A percentile compares a stretch with the other conserved stretches of the same genome.
phyloP scores from a whole-genome alignment of 2,888 invertebrate species.

The Alsophila aescularia region DNA sequence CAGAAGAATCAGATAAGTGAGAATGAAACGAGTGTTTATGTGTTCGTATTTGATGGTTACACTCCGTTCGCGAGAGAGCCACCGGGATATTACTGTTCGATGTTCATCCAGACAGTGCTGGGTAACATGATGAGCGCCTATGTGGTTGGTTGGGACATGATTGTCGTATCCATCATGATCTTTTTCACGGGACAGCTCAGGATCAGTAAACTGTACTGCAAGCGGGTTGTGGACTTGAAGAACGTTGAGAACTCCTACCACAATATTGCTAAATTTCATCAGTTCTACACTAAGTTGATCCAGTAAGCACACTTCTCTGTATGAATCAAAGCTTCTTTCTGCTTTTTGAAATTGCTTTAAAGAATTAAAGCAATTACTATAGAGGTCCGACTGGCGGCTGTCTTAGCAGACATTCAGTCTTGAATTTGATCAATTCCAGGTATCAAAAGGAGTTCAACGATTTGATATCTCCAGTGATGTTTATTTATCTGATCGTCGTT shows the following conservation, averaged over 20 bases:
- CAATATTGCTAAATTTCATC: conserved; percentile 59
- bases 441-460: conserved; percentile 56
- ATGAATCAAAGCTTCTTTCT: background rate
- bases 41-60: conserved; percentile 61
- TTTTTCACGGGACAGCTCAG: conserved; percentile 67
- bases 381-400: too few relatives aligned
- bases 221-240: conserved; percentile 38
- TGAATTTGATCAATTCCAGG: conserved; percentile 43
- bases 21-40: conserved; percentile 56
- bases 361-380: too few relatives aligned
- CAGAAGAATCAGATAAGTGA: conserved; percentile 51
- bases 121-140: conserved; percentile 59
- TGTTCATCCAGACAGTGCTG: conserved; percentile 58
- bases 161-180: conserved; percentile 63
- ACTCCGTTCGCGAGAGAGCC: conserved; percentile 57
- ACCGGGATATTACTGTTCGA: conserved; percentile 61
- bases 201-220: conserved; percentile 52
- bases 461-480: conserved; percentile 65
- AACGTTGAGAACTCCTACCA: conserved; percentile 41
- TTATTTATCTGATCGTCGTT: conserved; percentile 60
- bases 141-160: conserved; percentile 63
- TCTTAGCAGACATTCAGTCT: background rate
- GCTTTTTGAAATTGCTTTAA: too few relatives aligned
- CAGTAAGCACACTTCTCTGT: conserved; percentile 40
- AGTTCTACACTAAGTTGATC: conserved; percentile 50